Evolutionary conservation across 2,113 vertebrate species (phyloP), one percentile per base, ranked within the genome.

Genomic region (Stictonetta naevosa): DNA sequence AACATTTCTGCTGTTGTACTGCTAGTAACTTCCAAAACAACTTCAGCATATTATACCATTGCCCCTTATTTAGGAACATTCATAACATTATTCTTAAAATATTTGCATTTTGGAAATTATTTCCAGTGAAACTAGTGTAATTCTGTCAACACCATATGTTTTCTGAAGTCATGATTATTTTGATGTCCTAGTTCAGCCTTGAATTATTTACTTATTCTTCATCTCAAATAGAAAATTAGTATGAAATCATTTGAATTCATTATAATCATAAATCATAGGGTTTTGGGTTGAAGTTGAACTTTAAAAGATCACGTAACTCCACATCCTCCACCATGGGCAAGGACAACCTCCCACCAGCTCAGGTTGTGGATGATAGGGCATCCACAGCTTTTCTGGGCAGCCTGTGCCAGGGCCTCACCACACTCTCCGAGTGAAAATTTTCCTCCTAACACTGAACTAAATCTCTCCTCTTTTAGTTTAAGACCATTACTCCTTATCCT

Each of bases 81-180:
- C 74, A 34, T 26, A 63, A 55, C 50, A 4, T 26, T 71, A 3
- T 66, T 89, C 5, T 33, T 72, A 64, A 0, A 36, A 4, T 72
- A 46, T 52, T 86, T 66, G 36, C 0, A 16, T 29, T 68, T 87
- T 67, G 20, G 28, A 52, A 81, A 33, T 7, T 62, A 40, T 28
- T 79, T 76, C 23, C 62, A 63, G n/a, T 46, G 52, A 53, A 86
- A 28, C 60, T 46, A 44, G 46, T 73, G 42, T 5, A 29, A 15
- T 66, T 92, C 23, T 1, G 1, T 66, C 33, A 52, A 3, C 8
- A 4, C 12, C 20, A 2, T 83, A 18, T 50, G 6, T 63, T 90
- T 33, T 60, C 5, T 16, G 40, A 66, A 80, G 7, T 11, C 2
- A 4, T 0, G 0, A 3, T 73, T 11, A 10, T 34, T 26, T 72